These are phyloP conservation scores for Neodiprion virginianus DNA, from an alignment of 1,140 invertebrate genomes.

Conservation along the genomic window DNA sequence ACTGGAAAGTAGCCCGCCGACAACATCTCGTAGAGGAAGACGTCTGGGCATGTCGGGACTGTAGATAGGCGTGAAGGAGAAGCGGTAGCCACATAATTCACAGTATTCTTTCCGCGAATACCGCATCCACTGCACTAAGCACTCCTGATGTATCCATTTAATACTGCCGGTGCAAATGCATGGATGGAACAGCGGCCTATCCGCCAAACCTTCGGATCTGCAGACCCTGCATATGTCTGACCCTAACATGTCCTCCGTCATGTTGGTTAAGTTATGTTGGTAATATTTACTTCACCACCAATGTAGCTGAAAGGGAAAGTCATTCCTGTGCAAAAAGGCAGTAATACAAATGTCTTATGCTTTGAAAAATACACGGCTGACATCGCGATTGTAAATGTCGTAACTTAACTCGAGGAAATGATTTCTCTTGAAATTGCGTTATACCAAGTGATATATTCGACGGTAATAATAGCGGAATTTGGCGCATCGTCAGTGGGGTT, in stretches of 20 bases:
- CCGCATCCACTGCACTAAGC: conserved; percentile 88
- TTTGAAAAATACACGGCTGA: not conserved
- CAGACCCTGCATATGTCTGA: conserved; percentile 97
- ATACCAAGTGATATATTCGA: no score
- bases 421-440: no score
- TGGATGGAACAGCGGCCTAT: conserved; percentile 93
- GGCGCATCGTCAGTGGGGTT: no score
- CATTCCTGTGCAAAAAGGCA: not conserved
- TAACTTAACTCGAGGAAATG: not conserved
- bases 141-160: conserved; percentile 98
- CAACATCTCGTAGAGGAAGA: conserved; percentile 88
- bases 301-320: not conserved
- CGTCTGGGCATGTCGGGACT: conserved; percentile 98
- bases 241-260: conserved; percentile 65
- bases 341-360: not conserved
- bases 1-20: conserved; percentile 87
- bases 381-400: not conserved
- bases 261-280: conserved; percentile 38
- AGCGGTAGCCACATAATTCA: conserved; percentile 96
- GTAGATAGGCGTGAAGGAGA: conserved; percentile 99
- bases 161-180: conserved; percentile 99
- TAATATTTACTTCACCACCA: not conserved
- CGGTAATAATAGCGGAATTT: no score
- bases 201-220: conserved; percentile 86
- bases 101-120: conserved; percentile 99